Conservation (phyloP, 2,888 invertebrate genomes). For the Cryptocephalus primarius region DNA sequence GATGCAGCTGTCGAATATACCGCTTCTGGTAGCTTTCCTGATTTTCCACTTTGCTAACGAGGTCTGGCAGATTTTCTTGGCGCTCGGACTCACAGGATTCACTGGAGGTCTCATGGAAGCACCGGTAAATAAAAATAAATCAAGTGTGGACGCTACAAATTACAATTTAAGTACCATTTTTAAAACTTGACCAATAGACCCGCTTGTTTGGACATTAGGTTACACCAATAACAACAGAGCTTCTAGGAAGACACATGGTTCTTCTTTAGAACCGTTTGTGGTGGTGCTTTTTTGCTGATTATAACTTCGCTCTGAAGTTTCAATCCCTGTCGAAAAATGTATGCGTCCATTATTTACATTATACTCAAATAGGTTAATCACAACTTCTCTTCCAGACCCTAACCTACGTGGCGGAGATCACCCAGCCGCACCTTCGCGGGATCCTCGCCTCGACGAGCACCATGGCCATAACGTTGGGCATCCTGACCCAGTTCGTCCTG, state of each 20-base stretch:
- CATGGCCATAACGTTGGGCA: conserved; percentile 63
- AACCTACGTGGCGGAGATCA: conserved; percentile 76
- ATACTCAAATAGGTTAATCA: too few relatives aligned
- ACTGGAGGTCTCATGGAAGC: conserved; percentile 72
- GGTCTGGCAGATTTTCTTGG: conserved; percentile 55
- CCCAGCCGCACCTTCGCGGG: conserved; percentile 68
- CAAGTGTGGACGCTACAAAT: background rate
- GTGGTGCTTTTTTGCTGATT: too few relatives aligned
- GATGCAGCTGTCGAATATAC: conserved; percentile 66
- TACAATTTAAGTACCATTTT: too few relatives aligned
- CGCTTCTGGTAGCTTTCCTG: conserved; percentile 66
- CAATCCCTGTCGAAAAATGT: too few relatives aligned
- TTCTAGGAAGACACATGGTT: too few relatives aligned
- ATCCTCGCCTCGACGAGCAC: conserved; percentile 64
- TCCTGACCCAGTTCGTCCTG: conserved; percentile 64
- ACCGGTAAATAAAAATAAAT: conserved; percentile 46
- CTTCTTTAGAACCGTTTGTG: too few relatives aligned
- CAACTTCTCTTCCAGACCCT: conserved; percentile 45
- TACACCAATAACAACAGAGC: too few relatives aligned
- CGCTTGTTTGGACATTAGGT: too few relatives aligned
- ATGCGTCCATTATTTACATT: too few relatives aligned
- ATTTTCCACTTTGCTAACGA: conserved; percentile 55
- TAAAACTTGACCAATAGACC: too few relatives aligned
- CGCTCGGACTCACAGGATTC: conserved; percentile 60
- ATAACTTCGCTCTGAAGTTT: too few relatives aligned